phyloP scores from a whole-genome alignment of 2,888 invertebrate species.

The Eudemis profundana region DNA sequence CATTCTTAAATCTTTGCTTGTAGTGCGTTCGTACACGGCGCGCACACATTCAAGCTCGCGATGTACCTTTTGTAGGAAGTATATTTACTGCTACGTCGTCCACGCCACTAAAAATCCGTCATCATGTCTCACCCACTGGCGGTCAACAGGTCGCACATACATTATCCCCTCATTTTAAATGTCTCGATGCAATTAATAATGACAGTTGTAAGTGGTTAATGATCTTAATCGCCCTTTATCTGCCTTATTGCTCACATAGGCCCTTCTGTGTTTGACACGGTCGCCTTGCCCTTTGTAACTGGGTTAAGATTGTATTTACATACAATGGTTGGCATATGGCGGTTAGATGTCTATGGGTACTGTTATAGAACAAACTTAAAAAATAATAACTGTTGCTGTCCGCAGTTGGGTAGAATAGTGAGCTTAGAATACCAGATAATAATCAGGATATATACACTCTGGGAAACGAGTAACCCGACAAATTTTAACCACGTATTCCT shows the following conservation, averaged over 20 bases:
- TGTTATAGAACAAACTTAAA: not conserved
- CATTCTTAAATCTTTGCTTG: too few relatives aligned
- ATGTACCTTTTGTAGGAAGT: too few relatives aligned
- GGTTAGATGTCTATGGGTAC: conserved; percentile 15
- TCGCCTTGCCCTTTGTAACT: conserved; percentile 32
- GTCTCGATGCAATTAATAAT: conserved; percentile 20
- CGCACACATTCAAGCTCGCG: too few relatives aligned
- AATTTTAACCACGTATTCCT: too few relatives aligned
- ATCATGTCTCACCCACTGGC: conserved; percentile 11
- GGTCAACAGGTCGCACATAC: conserved; percentile 14
- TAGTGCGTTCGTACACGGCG: too few relatives aligned
- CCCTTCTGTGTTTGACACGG: not conserved
- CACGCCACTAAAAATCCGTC: not conserved
- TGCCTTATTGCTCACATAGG: not conserved
- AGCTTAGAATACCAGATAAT: too few relatives aligned
- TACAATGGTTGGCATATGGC: conserved; percentile 28
- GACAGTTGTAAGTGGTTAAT: conserved; percentile 33
- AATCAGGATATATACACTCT: too few relatives aligned
- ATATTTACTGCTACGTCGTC: not conserved
- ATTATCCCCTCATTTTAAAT: conserved; percentile 14
- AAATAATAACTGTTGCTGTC: too few relatives aligned
- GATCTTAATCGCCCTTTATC: conserved; percentile 26
- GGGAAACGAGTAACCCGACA: too few relatives aligned
- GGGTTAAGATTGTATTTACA: conserved; percentile 32
- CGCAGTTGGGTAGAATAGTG: too few relatives aligned